Evolutionary conservation across 2,797 vertebrate genomes (phyloP).

Genomic region (Tragelaphus eurycerus): DNA sequence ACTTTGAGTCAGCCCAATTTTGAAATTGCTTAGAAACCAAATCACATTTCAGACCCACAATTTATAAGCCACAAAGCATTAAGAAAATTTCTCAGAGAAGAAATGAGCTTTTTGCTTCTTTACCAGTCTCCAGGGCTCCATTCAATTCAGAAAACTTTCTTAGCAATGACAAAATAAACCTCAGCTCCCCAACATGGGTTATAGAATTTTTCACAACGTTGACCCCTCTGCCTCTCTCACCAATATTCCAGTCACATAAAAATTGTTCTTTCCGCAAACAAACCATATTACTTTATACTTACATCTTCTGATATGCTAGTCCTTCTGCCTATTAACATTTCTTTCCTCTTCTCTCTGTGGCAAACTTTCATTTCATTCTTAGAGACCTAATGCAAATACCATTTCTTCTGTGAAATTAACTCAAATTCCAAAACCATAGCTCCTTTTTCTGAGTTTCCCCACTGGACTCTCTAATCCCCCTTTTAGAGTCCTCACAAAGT

Average conservation of each 20-base stretch:
- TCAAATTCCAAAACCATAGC: neutral
- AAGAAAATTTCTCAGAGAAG: neutral
- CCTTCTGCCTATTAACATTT: neutral
- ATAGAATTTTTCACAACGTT: neutral
- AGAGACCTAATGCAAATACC: neutral
- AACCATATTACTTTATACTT: neutral
- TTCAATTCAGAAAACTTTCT: neutral
- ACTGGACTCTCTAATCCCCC: neutral
- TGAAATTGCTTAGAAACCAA: slow-evolving; percentile 22
- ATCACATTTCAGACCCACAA: neutral
- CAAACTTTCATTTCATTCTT: neutral
- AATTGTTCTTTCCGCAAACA: neutral
- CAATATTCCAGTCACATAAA: neutral
- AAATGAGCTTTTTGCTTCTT: neutral
- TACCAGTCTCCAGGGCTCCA: neutral
- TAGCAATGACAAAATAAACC: neutral
- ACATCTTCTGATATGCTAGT: neutral
- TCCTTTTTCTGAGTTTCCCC: neutral
- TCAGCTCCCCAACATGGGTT: neutral
- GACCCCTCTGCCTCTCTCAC: neutral
- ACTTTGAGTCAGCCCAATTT: neutral
- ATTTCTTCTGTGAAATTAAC: neutral
- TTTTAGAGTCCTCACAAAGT: neutral
- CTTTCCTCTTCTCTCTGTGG: neutral
- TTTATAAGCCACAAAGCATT: neutral